Base-by-base conservation (phyloP, 2,888 invertebrate genomes). In the Norana najaformis region DNA sequence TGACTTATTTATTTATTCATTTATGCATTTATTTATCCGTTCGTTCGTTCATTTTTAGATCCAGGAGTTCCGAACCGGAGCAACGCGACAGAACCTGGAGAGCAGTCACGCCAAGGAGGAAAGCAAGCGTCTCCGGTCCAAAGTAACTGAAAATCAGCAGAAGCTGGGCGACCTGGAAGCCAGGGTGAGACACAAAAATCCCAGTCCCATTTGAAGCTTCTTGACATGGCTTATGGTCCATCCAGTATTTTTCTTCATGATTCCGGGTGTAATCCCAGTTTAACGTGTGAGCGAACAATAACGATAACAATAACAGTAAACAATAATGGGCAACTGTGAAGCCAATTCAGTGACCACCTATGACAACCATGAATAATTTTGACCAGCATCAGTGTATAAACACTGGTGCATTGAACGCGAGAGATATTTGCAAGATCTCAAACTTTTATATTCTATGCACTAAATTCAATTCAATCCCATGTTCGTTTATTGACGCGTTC, bases 151-250 rank as follows among this genome's bases (percentile, higher is more conserved):
- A 91, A 92, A 95, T 92, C 93, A 95, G 83, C 94, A 94, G 92
- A 95, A 95, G 92, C 93, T 95, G 90, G 95, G 95, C 53, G 95
- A 95, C 91, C 93, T 95, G 89, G 95, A 95, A 92, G 95, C 95
- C 91, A 94, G 95, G 92, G 95, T 95, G 92, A 93, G 94, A 69
- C 30, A n/a, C 30, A 13, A 8, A 30, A 69, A 69, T 69, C 69
- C 69, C n/a, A 69, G 3, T 13, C 30, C 69, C 69, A 69, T 69
- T 69, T n/a, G n/a, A 69, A 5, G 41, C 18, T 2, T 53, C 53
- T 53, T 53, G 23, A 8, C 53, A 30, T 30, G 11, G 30, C n/a
- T 69, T n/a, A n/a, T 69, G 11, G 69, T 69, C n/a, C 69, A 69
- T 13, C 8, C 69, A 69, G 30, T 16, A 69, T n/a, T 69, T 69